Evolutionary conservation across 2,113 vertebrate species (phyloP).

Genomic region (Cercocebus atys): DNA sequence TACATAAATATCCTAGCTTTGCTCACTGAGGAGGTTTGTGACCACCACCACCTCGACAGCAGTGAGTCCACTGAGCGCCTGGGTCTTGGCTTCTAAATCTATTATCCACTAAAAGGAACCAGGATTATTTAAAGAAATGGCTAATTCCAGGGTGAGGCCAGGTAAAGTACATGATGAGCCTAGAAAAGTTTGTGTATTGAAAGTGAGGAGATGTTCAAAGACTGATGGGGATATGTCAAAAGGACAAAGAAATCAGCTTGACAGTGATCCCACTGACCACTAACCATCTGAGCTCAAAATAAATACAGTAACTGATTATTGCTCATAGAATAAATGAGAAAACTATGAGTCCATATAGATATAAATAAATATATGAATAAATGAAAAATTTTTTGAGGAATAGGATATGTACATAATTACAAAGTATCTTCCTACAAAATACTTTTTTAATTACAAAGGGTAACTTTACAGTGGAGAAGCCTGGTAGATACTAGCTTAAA

Average conservation of each 20-base stretch:
- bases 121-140: neutral
- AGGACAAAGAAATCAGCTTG: neutral
- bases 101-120: neutral
- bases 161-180: neutral
- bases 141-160: neutral
- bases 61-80: neutral
- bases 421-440: neutral
- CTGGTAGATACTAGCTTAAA: neutral
- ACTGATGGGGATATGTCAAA: neutral
- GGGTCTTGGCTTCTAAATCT: neutral
- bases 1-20: neutral
- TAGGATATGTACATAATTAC: neutral
- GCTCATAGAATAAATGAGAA: neutral
- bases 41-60: neutral
- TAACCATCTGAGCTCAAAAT: neutral
- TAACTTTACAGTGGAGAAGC: neutral
- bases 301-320: neutral
- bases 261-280: neutral
- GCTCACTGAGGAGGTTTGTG: neutral
- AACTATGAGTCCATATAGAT: neutral
- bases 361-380: neutral
- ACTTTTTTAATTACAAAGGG: neutral
- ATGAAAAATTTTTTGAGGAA: neutral
- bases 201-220: neutral
- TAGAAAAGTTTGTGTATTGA: neutral